These are phyloP conservation scores for Helobdella robusta DNA, from an alignment of 2,888 invertebrate genomes.

Conservation along the genomic window DNA sequence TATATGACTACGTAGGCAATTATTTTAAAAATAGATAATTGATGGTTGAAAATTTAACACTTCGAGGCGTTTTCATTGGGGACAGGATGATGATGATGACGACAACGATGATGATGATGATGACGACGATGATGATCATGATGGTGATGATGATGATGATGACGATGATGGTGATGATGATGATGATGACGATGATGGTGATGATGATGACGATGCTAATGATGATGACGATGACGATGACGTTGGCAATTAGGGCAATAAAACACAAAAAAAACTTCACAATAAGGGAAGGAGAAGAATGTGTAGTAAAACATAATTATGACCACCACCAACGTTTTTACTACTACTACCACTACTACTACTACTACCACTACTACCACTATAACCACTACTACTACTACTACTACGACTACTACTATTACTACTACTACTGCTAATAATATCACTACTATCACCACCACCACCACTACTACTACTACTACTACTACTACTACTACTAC, in stretches of 20 bases:
- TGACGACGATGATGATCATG: background rate
- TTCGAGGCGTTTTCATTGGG: background rate
- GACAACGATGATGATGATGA: slow-evolving; percentile 5
- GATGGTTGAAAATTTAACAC: background rate
- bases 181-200: slow-evolving; percentile 6
- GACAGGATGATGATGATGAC: background rate
- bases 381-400: slow-evolving; percentile 10
- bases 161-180: slow-evolving; percentile 11
- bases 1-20: background rate
- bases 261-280: background rate
- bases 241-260: background rate
- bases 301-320: background rate
- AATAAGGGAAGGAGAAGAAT: background rate
- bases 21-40: too few relatives aligned
- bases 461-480: slow-evolving; percentile 18
- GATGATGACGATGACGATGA: background rate
- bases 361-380: background rate
- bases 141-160: background rate
- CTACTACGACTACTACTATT: slow-evolving; percentile 14
- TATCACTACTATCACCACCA: slow-evolving; percentile 22
- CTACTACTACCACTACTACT: background rate
- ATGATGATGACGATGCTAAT: background rate
- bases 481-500: slow-evolving; percentile 23
- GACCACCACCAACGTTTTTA: slow-evolving; percentile 5
- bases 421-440: slow-evolving; percentile 21